Evolutionary conservation across 1,140 invertebrate genomes (phyloP), one percentile per base, ranked within the genome.

Genomic region (Cydia fagiglandana): DNA sequence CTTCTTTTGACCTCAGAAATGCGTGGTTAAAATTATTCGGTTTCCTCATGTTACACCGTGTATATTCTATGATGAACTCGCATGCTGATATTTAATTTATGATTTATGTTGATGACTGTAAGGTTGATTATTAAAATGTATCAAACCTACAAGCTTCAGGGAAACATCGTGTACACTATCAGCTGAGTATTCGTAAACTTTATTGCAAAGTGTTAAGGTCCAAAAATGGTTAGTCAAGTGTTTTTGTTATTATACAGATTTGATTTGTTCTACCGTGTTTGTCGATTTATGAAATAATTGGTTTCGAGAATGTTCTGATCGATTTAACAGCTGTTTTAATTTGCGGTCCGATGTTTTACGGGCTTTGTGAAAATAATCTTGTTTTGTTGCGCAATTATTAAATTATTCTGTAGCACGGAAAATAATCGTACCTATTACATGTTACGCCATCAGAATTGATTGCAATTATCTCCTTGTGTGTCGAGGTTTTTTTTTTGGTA

Each of bases 361-460:
- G 56, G 56, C 56, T 61, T 61, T 61, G 20, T 61, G 56, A 61
- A 61, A 61, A 61, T 61, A 61, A 61, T 61, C 56, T 61, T 61
- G 56, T 61, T 61, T 61, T 56, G n/a, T 61, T 61, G 56, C 56
- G 20, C 7, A 9, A 61, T 24, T 61, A 56, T 56, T 24, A 12
- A 20, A 61, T 61, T 61, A 61, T 24, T 61, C 56, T 61, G 24
- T 61, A 61, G 20, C 56, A 24, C 9, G 56, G 20, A 61, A 61
- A 7, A 5, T 53, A 2, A 17, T 20, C 56, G 56, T 61, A n/a
- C n/a, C n/a, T n/a, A 61, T 61, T 12, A 24, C 9, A 61, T 24
- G 15, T 61, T 17, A 2, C 10, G 17, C 20, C 17, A 24, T 61
- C 20, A 24, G 24, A 61, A 61, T 61, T 24, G 17, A 61, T 61